Conservation (phyloP, 2,888 invertebrate genomes). For the Drosophila nr. fundita region DNA sequence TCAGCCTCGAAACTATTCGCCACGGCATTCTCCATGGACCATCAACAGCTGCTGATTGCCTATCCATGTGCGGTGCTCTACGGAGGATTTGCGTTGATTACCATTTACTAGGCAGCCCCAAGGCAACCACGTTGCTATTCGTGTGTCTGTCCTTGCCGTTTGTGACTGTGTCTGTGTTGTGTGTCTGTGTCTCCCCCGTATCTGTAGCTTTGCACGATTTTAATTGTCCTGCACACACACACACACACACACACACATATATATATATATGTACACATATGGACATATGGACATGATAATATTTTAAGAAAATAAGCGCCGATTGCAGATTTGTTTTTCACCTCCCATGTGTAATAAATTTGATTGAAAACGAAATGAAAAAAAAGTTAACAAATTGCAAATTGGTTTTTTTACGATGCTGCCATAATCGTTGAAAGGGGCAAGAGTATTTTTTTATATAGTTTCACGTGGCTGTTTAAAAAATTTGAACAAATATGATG, state of each 20-base stretch:
- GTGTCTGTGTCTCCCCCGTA: conserved; percentile 41
- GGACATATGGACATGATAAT: conserved; percentile 56
- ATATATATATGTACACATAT: conserved; percentile 11
- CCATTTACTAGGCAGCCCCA: conserved; percentile 86
- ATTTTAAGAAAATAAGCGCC: conserved; percentile 75
- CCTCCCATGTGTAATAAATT: conserved; percentile 67
- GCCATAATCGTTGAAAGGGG: conserved; percentile 18
- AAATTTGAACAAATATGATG: background rate
- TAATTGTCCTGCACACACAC: conserved; percentile 64
- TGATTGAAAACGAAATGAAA: conserved; percentile 48
- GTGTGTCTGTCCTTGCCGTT: conserved; percentile 6
- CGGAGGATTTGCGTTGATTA: conserved; percentile 91
- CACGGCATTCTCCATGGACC: conserved; percentile 90
- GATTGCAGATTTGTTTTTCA: conserved; percentile 74
- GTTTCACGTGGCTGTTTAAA: conserved; percentile 46
- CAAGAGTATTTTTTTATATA: conserved; percentile 24
- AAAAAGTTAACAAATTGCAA: conserved; percentile 75
- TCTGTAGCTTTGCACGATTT: conserved; percentile 60
- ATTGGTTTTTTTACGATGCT: conserved; percentile 51
- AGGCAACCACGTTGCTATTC: conserved; percentile 31
- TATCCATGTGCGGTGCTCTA: conserved; percentile 92
- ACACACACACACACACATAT: conserved; percentile 25
- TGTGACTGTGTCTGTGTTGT: conserved; percentile 10
- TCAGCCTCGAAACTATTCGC: conserved; percentile 92
- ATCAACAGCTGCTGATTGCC: conserved; percentile 89